Evolutionary conservation across 2,888 invertebrate genomes (phyloP).

Genomic region (Zelleria hepariella): DNA sequence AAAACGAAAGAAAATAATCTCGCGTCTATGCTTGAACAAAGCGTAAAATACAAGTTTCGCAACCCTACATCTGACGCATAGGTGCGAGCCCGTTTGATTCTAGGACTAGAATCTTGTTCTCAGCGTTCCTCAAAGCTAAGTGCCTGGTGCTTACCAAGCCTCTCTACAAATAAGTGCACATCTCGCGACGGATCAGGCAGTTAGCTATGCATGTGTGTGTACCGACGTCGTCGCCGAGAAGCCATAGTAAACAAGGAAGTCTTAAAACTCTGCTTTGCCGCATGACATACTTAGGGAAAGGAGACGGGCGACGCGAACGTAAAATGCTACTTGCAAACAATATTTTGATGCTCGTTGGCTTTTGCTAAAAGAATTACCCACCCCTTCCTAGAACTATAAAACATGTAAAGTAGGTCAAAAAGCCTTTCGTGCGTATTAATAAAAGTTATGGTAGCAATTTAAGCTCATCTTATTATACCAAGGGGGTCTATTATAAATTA

Average conservation of each 20-base stretch:
- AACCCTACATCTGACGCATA: background rate
- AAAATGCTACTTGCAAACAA: slow-evolving; percentile 1
- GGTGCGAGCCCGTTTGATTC: background rate
- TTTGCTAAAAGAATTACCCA: background rate
- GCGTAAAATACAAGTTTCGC: background rate
- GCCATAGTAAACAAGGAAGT: background rate
- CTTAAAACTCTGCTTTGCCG: background rate
- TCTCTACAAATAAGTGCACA: background rate
- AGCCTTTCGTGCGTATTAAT: background rate
- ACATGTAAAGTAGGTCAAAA: background rate
- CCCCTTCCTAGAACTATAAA: background rate
- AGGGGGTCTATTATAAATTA: background rate
- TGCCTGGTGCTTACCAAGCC: background rate
- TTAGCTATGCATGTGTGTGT: background rate
- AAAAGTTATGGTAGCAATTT: background rate
- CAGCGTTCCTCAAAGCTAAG: background rate
- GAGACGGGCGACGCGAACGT: background rate
- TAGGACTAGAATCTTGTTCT: background rate
- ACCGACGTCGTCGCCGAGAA: background rate
- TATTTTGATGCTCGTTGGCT: background rate
- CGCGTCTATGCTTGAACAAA: background rate
- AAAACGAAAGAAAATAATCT: background rate
- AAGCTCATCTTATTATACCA: background rate
- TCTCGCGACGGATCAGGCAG: background rate
- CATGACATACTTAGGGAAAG: background rate